phyloP scores from a whole-genome alignment of 1,140 invertebrate genomes.

The Pseudomyrmex cubaensis region DNA sequence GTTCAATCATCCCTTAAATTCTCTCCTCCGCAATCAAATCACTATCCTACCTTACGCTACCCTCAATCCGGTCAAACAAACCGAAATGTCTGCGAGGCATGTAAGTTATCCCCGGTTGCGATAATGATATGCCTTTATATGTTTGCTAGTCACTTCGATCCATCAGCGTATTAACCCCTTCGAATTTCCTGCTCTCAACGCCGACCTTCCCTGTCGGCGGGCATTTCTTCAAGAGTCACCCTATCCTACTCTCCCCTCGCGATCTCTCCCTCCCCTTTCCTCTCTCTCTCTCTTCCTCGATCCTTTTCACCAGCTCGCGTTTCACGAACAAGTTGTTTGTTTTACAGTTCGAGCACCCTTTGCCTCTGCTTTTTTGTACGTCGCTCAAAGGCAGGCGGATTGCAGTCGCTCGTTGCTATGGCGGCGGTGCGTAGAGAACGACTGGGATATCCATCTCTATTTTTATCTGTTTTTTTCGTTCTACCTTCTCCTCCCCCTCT shows the following conservation, averaged over 20 bases:
- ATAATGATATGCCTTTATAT: slow-evolving; percentile 36
- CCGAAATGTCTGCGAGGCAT: background rate
- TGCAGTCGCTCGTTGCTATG: slow-evolving; percentile 51
- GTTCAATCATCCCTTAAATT: background rate
- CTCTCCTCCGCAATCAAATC: background rate
- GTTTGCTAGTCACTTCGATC: slow-evolving; percentile 35
- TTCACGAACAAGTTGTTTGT: slow-evolving; percentile 60
- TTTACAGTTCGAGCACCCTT: slow-evolving; percentile 56
- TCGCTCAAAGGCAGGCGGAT: slow-evolving; percentile 59
- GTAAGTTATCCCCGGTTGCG: slow-evolving; percentile 3
- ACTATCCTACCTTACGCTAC: no score
- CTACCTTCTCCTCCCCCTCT: background rate
- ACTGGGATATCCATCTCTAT: slow-evolving; percentile 1
- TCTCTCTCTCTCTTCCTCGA: no score
- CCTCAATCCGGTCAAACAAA: slow-evolving; percentile 29
- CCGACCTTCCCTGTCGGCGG: background rate
- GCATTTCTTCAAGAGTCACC: slow-evolving; percentile 33
- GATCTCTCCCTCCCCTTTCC: background rate
- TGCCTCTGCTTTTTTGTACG: slow-evolving; percentile 51
- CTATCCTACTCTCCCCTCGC: background rate
- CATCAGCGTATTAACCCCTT: slow-evolving; percentile 50
- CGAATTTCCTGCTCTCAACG: background rate
- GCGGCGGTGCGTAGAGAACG: slow-evolving; percentile 26
- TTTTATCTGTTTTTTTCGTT: slow-evolving; percentile 33
- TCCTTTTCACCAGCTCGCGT: slow-evolving; percentile 16